These are phyloP conservation scores for Paraescarpia echinospica DNA, from an alignment of 1,140 invertebrate species.

Conservation along the genomic window DNA sequence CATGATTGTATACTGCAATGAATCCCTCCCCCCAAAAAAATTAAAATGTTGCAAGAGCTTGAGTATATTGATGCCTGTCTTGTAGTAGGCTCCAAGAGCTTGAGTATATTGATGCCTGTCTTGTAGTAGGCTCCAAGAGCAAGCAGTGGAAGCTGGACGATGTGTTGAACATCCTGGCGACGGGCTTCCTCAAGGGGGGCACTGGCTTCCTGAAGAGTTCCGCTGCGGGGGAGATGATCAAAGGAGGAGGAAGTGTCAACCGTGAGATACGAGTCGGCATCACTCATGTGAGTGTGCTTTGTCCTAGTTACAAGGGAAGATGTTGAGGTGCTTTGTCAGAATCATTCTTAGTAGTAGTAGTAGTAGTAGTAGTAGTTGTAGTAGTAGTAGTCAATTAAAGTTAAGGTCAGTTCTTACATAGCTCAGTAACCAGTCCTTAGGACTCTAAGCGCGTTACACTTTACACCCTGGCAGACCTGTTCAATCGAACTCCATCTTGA, in stretches of 20 bases:
- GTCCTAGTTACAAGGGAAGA: not conserved
- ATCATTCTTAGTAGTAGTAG: no score
- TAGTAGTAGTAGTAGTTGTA: not conserved
- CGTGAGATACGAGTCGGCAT: conserved; percentile 90
- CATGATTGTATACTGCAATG: no score
- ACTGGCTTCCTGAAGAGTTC: conserved; percentile 89
- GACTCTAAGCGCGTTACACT: no score
- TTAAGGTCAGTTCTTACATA: no score
- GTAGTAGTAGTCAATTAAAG: not conserved
- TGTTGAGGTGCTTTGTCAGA: not conserved
- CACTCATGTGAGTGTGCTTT: conserved; percentile 60
- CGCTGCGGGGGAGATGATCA: conserved; percentile 88
- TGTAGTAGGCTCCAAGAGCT: not conserved
- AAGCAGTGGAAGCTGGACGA: conserved; percentile 73
- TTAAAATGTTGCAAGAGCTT: no score
- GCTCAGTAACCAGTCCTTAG: not conserved
- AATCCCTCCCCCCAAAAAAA: no score
- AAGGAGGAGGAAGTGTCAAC: conserved; percentile 88
- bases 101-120: not conserved
- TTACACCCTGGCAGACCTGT: no score
- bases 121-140: conserved; percentile 30
- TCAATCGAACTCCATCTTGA: no score
- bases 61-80: not conserved
- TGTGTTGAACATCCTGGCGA: conserved; percentile 85
- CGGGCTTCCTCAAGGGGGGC: conserved; percentile 92